phyloP scores from a whole-genome alignment of 1,140 invertebrate species.

The Megalopta genalis region DNA sequence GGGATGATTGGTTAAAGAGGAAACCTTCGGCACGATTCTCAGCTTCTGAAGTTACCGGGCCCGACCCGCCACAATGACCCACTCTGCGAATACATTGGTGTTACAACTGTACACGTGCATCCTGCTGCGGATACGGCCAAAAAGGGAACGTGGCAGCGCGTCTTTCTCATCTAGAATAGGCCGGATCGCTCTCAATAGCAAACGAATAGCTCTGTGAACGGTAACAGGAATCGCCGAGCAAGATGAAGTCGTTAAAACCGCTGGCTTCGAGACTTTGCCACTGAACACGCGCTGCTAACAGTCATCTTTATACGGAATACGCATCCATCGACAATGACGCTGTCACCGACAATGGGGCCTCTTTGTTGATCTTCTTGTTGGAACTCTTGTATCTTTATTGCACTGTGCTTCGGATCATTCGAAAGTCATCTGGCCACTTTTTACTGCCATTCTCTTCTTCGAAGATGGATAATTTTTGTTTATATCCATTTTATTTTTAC shows the following conservation, averaged over 20 bases:
- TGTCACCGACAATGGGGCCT: not conserved
- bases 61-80: constrained; percentile 46
- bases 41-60: constrained; percentile 52
- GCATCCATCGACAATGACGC: constrained; percentile 5
- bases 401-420: too few relatives aligned
- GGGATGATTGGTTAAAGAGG: constrained; percentile 70
- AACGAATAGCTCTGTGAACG: constrained; percentile 40
- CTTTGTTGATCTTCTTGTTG: not conserved
- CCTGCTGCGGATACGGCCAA: constrained; percentile 25
- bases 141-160: constrained; percentile 32
- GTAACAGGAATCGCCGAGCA: not conserved
- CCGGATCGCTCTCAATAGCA: constrained; percentile 31
- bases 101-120: constrained; percentile 7
- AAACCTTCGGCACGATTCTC: constrained; percentile 44
- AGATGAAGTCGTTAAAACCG: constrained; percentile 55
- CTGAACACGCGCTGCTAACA: not conserved
- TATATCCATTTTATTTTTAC: too few relatives aligned
- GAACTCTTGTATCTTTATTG: not conserved
- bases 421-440: not conserved
- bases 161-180: constrained; percentile 21
- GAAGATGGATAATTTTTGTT: too few relatives aligned
- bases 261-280: not conserved
- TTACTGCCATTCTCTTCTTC: too few relatives aligned
- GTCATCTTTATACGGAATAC: constrained; percentile 43
- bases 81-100: constrained; percentile 37